phyloP scores from a whole-genome alignment of 2,888 invertebrate genomes.

The Ptychoptera contaminata region DNA sequence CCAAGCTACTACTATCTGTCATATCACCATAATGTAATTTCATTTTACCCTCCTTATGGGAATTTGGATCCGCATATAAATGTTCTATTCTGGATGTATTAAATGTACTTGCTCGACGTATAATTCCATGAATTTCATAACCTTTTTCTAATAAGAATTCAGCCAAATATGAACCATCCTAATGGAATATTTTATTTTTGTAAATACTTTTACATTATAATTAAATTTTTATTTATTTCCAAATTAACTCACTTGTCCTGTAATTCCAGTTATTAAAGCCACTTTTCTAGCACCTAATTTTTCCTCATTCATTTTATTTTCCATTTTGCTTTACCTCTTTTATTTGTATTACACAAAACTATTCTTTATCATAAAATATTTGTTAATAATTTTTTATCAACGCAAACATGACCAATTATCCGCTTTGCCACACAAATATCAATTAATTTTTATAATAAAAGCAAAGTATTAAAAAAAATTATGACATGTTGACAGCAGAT shows the following conservation, averaged over 20 bases:
- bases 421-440: no score
- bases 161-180: conserved; percentile 97
- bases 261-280: conserved; percentile 91
- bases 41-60: conserved; percentile 79
- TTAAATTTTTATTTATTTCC: neutral
- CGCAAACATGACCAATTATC: no score
- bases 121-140: conserved; percentile 91
- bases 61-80: conserved; percentile 77
- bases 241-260: conserved; percentile 68
- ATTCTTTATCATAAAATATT: no score
- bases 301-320: no score
- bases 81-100: conserved; percentile 95
- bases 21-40: conserved; percentile 96
- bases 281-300: conserved; percentile 36
- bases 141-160: conserved; percentile 86
- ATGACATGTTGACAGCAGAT: no score
- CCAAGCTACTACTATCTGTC: conserved; percentile 91
- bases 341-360: neutral
- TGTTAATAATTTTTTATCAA: no score
- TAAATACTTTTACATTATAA: neutral
- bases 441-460: no score
- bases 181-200: conserved; percentile 14
- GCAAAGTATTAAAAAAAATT: no score
- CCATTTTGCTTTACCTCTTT: no score
- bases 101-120: conserved; percentile 86